These are phyloP conservation scores for Setipinna tenuifilis DNA, from an alignment of 2,797 vertebrate genomes.

Conservation along the genomic window DNA sequence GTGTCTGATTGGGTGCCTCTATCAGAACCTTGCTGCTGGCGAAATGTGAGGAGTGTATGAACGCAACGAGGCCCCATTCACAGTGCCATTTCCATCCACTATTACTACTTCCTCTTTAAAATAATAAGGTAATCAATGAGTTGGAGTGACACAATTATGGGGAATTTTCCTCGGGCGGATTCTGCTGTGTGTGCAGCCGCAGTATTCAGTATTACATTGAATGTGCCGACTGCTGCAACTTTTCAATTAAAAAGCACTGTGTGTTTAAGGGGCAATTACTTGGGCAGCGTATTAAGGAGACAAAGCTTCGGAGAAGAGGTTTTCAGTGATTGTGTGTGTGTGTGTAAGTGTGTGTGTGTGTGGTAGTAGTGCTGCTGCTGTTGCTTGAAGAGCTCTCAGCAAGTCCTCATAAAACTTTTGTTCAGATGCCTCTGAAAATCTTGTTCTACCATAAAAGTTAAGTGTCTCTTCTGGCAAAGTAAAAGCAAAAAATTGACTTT, in stretches of 20 bases:
- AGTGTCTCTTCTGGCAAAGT: constrained; percentile 49
- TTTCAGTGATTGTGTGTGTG: neutral
- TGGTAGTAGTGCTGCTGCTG: constrained; percentile 16
- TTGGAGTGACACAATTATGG: constrained; percentile 71
- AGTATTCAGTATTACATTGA: constrained; percentile 63
- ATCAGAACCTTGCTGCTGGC: neutral
- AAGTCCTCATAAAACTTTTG: constrained; percentile 43
- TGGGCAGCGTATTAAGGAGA: constrained; percentile 60
- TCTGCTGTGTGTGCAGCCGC: constrained; percentile 50
- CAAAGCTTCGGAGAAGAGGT: constrained; percentile 39
- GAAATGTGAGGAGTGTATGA: neutral
- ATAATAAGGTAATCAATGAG: constrained; percentile 72
- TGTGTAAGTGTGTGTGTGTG: neutral
- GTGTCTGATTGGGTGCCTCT: neutral
- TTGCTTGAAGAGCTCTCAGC: constrained; percentile 11
- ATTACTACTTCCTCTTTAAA: constrained; percentile 54
- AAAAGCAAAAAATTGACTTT: constrained; percentile 65
- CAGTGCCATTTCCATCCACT: constrained; percentile 34
- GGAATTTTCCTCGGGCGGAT: constrained; percentile 58
- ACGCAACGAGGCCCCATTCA: neutral
- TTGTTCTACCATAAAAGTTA: constrained; percentile 43
- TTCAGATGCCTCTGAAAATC: constrained; percentile 30
- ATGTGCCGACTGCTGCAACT: constrained; percentile 60
- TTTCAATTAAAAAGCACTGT: constrained; percentile 65
- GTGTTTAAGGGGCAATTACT: constrained; percentile 72